A percentile compares a stretch with the other conserved stretches of the same genome.
phyloP scores from a whole-genome alignment of 2,888 invertebrate species.

The Alloscopus bannaensis region DNA sequence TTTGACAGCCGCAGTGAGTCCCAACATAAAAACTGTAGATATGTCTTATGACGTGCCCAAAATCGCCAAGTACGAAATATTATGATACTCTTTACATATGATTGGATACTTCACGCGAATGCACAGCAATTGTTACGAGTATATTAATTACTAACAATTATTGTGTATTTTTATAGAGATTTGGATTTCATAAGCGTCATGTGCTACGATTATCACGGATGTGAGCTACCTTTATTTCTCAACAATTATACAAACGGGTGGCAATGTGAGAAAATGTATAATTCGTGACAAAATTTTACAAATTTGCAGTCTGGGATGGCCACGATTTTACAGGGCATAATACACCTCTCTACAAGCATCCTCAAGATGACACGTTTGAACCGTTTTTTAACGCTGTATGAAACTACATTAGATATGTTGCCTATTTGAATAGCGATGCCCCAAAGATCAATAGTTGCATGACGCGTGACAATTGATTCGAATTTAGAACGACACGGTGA shows the following conservation, averaged over 20 bases:
- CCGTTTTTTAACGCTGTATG: constrained; percentile 69
- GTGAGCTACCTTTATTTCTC: constrained; percentile 83
- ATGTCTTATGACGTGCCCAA: constrained; percentile 77
- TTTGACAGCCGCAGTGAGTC: constrained; percentile 90
- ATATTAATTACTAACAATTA: background rate
- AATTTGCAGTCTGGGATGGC: constrained; percentile 60
- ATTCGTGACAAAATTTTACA: too few species aligned
- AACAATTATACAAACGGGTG: too few species aligned
- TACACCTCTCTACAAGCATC: constrained; percentile 88
- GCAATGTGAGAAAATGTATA: constrained; percentile 90
- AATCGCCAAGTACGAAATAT: background rate
- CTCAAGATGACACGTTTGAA: constrained; percentile 81
- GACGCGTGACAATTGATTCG: too few species aligned
- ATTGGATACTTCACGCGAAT: background rate
- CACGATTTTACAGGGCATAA: constrained; percentile 85
- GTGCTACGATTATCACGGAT: constrained; percentile 85
- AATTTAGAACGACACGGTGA: constrained; percentile 84
- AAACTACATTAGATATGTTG: constrained; percentile 76
- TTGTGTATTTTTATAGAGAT: constrained; percentile 76
- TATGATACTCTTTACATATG: background rate
- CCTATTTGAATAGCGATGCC: constrained; percentile 89
- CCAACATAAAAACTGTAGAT: constrained; percentile 91
- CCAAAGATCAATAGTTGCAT: too few species aligned
- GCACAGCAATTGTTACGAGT: background rate
- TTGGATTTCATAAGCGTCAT: constrained; percentile 94